These are phyloP conservation scores for Apeira syringaria DNA, from an alignment of 2,888 invertebrate genomes.

Conservation along the genomic window DNA sequence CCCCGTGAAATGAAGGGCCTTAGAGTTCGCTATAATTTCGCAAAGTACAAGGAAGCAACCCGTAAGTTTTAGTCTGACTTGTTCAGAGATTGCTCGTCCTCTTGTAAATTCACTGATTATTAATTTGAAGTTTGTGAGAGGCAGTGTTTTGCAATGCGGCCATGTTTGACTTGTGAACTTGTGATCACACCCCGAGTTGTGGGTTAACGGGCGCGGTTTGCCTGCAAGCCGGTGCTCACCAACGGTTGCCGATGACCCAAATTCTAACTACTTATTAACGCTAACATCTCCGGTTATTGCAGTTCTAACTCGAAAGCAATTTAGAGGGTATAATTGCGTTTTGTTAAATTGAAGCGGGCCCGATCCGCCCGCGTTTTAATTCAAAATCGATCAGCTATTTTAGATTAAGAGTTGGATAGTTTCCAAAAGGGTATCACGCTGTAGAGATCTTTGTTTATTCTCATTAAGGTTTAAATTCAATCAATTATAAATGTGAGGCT, in stretches of 20 bases:
- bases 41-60: too few relatives aligned
- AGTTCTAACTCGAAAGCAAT: slow-evolving; percentile 31
- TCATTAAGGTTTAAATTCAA: slow-evolving; percentile 12
- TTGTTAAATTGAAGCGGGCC: slow-evolving; percentile 24
- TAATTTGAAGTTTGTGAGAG: neutral
- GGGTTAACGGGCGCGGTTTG: slow-evolving; percentile 11
- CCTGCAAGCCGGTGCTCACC: slow-evolving; percentile 28
- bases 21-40: too few relatives aligned
- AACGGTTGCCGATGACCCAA: slow-evolving; percentile 41
- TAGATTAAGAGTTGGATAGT: slow-evolving; percentile 29
- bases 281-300: slow-evolving; percentile 34
- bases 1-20: too few relatives aligned
- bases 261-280: slow-evolving; percentile 44
- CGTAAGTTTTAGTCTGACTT: too few relatives aligned
- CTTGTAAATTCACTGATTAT: too few relatives aligned
- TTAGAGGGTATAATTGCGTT: slow-evolving; percentile 34
- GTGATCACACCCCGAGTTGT: slow-evolving; percentile 7
- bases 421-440: slow-evolving; percentile 18
- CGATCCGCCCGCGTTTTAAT: slow-evolving; percentile 20
- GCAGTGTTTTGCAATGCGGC: neutral
- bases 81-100: too few relatives aligned
- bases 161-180: slow-evolving; percentile 14
- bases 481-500: too few relatives aligned
- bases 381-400: slow-evolving; percentile 30
- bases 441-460: slow-evolving; percentile 16